Base-by-base conservation (phyloP, 2,797 vertebrate species). In the Macropus fuliginosus region DNA sequence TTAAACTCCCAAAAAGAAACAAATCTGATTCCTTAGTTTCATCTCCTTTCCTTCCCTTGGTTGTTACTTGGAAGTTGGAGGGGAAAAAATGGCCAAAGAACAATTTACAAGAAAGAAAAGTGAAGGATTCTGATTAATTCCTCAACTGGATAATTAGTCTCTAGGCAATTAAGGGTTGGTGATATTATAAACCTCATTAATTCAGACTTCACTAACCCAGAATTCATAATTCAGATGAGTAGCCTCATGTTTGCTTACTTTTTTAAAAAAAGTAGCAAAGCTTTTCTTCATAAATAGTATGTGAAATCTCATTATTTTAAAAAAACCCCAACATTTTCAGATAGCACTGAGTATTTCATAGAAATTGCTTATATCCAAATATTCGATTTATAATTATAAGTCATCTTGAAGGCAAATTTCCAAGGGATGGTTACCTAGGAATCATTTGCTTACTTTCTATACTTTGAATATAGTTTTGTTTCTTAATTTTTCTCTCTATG, bases 121-220 rank as follows among this genome's bases (percentile, higher is more conserved):
- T 91, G 62, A 59, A 57, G 11, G 21, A 46, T 31, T 8, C 5
- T 40, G 29, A 16, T 29, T 93, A 55, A 59, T 12, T 24, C 14
- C n/a, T 56, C 54, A 91, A 87, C 4, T 50, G 18, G 50, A 34
- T 31, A 66, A 52, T 4, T 1, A 91, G 56, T 55, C 56, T 40
- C 55, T 92, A 94, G 8, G 3, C 74, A 93, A 94, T 14, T n/a
- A n/a, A 91, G 74, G 93, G 74, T 55, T 93, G 28, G 3, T 92
- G 12, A 56, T 93, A 95, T 50, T 87, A 87, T 50, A 87, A 87
- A 87, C 24, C 5, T 74, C 21, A 91, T 94, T 34, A 92, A 93
- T 16, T 91, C 56, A 62, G 55, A 40, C 55, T 52, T 27, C 1
- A 29, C 50, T 34, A 92, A 3, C 55, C 21, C 21, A 46, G 74